Evolutionary conservation across 2,113 vertebrate genomes (phyloP).

Genomic region (Chaenogobius annularis): DNA sequence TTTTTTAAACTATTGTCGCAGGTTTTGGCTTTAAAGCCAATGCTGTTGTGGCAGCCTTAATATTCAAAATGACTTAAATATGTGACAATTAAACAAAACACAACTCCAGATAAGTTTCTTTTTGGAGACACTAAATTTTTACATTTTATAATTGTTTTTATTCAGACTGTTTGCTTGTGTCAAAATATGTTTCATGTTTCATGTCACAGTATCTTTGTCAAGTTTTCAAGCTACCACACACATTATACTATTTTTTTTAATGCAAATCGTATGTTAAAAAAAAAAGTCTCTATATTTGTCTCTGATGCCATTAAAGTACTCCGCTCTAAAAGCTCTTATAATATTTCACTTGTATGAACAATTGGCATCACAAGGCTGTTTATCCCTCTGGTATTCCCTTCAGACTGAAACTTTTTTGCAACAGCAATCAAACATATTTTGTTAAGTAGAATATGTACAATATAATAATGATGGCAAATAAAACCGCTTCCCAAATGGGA

Average conservation of each 20-base stretch:
- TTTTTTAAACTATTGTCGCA: not conserved
- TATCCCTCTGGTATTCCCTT: constrained; percentile 33
- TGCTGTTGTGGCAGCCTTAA: not conserved
- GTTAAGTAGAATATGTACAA: not conserved
- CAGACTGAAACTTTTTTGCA: constrained; percentile 46
- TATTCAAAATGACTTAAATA: not conserved
- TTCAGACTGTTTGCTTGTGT: not conserved
- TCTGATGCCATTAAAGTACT: not conserved
- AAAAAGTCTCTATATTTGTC: not conserved
- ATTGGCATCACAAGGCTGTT: constrained; percentile 53
- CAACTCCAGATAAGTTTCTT: not conserved
- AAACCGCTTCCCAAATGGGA: not conserved
- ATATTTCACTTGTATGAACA: constrained; percentile 7
- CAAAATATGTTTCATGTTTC: not conserved
- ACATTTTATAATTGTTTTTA: not conserved
- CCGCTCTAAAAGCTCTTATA: not conserved
- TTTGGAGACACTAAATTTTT: not conserved
- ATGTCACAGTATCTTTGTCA: not conserved
- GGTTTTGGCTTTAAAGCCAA: not conserved
- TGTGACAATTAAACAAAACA: not conserved
- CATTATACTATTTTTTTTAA: not conserved
- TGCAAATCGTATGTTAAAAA: no score
- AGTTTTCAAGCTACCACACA: not conserved
- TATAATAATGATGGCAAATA: not conserved
- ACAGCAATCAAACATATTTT: constrained; percentile 27